Evolutionary conservation across 2,888 invertebrate species (phyloP).

Genomic region (Sphaerophoria taeniata): DNA sequence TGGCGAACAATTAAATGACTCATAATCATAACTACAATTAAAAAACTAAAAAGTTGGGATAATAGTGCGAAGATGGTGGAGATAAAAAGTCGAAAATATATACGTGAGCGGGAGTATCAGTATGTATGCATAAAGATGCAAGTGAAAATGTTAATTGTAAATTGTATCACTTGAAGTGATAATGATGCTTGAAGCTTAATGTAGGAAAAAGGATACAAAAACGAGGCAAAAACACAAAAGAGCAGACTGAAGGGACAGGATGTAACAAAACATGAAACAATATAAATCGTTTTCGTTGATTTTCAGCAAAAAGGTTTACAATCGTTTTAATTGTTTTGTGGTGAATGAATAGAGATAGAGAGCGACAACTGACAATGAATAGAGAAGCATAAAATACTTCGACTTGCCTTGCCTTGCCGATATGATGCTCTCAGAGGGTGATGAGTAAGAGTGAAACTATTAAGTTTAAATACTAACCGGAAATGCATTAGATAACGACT

Average conservation of each 20-base stretch:
- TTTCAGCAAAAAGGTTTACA: constrained; percentile 43
- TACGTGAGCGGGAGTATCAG: no score
- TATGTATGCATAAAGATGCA: not conserved
- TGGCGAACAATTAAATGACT: constrained; percentile 70
- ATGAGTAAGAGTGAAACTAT: constrained; percentile 22
- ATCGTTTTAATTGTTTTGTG: constrained; percentile 42
- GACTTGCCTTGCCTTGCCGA: no score
- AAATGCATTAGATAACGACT: constrained; percentile 31
- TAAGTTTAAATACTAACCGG: constrained; percentile 30
- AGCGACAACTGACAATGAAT: constrained; percentile 63
- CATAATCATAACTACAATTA: constrained; percentile 70
- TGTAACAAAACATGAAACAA: constrained; percentile 51
- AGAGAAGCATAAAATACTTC: not conserved
- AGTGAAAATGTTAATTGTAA: constrained; percentile 20
- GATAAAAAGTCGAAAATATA: constrained; percentile 61
- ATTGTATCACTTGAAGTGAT: constrained; percentile 41
- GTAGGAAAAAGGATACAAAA: constrained; percentile 35
- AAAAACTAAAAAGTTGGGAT: constrained; percentile 56
- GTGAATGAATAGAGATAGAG: constrained; percentile 46
- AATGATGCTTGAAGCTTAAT: constrained; percentile 54
- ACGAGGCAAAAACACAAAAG: constrained; percentile 26
- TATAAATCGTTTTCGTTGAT: constrained; percentile 58
- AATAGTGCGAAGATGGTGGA: constrained; percentile 47
- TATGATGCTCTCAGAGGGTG: not conserved
- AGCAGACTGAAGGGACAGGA: constrained; percentile 43